A percentile compares a stretch with the other conserved stretches of the same genome.
Evolutionary conservation across 2,113 vertebrate species (phyloP).

Genomic region (Enhydra lutris): DNA sequence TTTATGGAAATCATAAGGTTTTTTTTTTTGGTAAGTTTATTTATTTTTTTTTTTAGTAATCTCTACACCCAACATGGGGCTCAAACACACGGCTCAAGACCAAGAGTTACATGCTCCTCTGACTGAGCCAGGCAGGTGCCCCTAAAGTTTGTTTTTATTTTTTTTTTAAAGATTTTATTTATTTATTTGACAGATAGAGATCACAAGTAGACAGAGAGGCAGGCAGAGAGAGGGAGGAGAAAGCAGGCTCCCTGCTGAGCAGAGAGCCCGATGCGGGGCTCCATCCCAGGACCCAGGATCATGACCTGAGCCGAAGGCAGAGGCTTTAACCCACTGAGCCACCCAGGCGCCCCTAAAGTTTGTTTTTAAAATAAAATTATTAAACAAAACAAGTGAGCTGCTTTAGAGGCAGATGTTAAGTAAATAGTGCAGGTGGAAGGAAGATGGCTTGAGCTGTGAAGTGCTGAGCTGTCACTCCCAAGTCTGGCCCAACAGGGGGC

Average conservation of each 20-base stretch:
- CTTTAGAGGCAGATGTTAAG: not conserved
- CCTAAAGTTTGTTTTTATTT: not conserved
- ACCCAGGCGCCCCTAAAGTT: not conserved
- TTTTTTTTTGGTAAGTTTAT: not conserved
- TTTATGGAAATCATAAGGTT: not conserved
- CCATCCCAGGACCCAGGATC: no score
- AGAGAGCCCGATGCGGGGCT: no score
- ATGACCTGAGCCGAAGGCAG: no score
- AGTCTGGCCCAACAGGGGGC: not conserved
- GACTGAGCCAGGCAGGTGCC: not conserved
- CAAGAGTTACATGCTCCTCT: not conserved
- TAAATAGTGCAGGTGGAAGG: not conserved
- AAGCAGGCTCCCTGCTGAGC: no score
- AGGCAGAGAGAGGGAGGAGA: no score
- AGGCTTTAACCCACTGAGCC: not conserved
- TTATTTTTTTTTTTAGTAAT: not conserved
- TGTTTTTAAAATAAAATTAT: not conserved
- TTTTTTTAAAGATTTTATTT: no score
- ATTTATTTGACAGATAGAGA: no score
- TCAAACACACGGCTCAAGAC: not conserved
- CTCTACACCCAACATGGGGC: not conserved
- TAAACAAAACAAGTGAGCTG: not conserved
- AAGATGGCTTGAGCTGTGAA: not conserved
- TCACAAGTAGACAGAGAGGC: no score
- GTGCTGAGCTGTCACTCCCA: not conserved